A percentile compares a stretch with the other conserved stretches of the same genome.
Conservation (phyloP, 2,113 vertebrate species). For the Montifringilla adamsi region DNA sequence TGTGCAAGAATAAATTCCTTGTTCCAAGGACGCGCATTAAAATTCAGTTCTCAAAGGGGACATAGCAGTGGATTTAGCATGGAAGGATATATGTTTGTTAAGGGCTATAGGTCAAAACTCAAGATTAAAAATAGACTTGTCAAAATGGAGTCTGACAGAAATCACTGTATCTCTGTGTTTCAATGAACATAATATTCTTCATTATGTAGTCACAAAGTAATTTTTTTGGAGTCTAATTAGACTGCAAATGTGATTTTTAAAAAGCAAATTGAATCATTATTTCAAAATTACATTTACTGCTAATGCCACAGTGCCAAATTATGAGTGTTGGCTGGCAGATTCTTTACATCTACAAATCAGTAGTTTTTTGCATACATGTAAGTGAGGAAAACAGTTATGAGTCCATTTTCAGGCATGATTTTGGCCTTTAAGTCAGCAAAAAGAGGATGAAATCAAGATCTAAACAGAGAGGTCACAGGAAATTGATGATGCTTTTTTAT, state of each 20-base stretch:
- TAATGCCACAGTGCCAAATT: background rate
- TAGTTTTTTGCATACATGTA: background rate
- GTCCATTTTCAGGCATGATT: background rate
- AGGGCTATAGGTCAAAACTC: background rate
- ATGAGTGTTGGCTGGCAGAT: background rate
- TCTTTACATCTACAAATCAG: background rate
- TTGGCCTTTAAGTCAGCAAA: background rate
- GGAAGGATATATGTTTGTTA: background rate
- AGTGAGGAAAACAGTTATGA: background rate
- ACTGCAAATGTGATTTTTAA: background rate
- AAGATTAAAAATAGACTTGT: slow-evolving; percentile 8
- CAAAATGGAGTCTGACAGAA: background rate
- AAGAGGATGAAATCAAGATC: background rate
- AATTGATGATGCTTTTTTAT: background rate
- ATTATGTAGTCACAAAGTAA: background rate
- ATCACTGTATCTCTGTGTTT: background rate
- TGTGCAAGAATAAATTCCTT: background rate
- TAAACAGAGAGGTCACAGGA: background rate
- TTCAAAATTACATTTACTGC: slow-evolving; percentile 2
- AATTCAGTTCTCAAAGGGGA: background rate
- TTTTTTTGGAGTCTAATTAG: slow-evolving; percentile 12
- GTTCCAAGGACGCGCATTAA: background rate
- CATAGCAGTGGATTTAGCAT: background rate
- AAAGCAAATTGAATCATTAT: background rate
- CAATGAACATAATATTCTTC: background rate